phyloP scores from a whole-genome alignment of 2,888 invertebrate genomes.

The Netelia virgata region DNA sequence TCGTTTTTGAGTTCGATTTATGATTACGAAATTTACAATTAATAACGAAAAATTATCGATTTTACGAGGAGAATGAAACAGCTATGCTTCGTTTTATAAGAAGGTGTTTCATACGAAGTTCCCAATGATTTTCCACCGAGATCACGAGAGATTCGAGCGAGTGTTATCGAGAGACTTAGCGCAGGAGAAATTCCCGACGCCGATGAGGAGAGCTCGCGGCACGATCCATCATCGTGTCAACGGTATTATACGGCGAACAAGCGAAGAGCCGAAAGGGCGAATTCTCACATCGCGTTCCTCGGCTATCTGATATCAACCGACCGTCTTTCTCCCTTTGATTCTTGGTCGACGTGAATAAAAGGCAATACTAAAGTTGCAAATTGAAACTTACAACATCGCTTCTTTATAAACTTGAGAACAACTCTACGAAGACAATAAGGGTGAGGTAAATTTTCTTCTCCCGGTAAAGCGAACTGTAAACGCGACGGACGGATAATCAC shows the following conservation, averaged over 20 bases:
- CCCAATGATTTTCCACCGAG: slow-evolving; percentile 55
- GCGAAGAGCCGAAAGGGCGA: slow-evolving; percentile 47
- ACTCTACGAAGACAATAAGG: not conserved
- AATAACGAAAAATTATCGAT: too few species aligned
- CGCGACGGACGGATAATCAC: slow-evolving; percentile 77
- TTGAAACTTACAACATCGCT: not conserved
- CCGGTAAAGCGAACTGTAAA: slow-evolving; percentile 48
- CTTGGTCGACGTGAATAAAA: not conserved
- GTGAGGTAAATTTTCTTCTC: not conserved
- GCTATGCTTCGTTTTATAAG: not conserved
- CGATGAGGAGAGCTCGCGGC: slow-evolving; percentile 72
- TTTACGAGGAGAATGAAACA: not conserved
- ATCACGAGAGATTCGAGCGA: slow-evolving; percentile 33
- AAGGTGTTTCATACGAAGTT: slow-evolving; percentile 25
- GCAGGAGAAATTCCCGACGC: slow-evolving; percentile 71
- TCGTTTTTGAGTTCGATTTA: not conserved
- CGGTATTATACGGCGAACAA: slow-evolving; percentile 74
- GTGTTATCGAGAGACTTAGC: slow-evolving; percentile 71
- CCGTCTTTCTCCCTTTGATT: slow-evolving; percentile 19
- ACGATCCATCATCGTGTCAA: slow-evolving; percentile 83
- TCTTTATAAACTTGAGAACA: not conserved
- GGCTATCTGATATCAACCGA: slow-evolving; percentile 42
- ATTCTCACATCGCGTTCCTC: slow-evolving; percentile 55
- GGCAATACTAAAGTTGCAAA: slow-evolving; percentile 2
- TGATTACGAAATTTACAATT: too few species aligned